Evolutionary conservation across 2,888 invertebrate species (phyloP), one percentile per base, ranked within the genome.

Genomic region (Ellobium chinense): DNA sequence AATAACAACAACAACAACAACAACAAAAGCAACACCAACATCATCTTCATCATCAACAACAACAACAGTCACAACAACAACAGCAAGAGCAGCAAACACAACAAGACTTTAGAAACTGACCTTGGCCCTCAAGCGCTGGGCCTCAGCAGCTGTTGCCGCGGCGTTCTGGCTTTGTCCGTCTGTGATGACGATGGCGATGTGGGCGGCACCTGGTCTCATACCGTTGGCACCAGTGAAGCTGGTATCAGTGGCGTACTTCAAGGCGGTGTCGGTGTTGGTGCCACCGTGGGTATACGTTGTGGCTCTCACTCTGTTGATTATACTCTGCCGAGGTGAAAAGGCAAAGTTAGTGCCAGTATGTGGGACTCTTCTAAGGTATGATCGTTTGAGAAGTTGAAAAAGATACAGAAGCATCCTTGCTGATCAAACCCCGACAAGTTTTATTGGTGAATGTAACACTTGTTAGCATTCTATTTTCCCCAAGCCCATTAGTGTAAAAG

Each of bases 261-360:
- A 81, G n/a, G 89, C 91, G 18, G 85, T 83, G 69, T 89, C 88
- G 9, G 89, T 90, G 81, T 88, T 85, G 2, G 91, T 91, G 70
- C 87, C 86, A n/a, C 89, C 89, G 1, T 85, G 72, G 39, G 85
- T 84, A 80, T 90, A 91, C 0, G 85, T 86, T n/a, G 89, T 87
- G 14, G 80, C 70, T 24, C 85, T 79, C 31, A 90, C 85, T 34
- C 82, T 82, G 21, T 81, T 79, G 34, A 79, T n/a, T 5, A 84
- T 62, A 27, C 21, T 12, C 73, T 73, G n/a, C n/a, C n/a, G n/a
- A n/a, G n/a, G n/a, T n/a, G n/a, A n/a, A n/a, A n/a, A n/a, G n/a
- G n/a, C n/a, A n/a, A n/a, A n/a, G n/a, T n/a, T n/a, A n/a, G n/a
- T n/a, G n/a, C n/a, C n/a, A n/a, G n/a, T n/a, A n/a, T n/a, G n/a